phyloP scores from a whole-genome alignment of 1,140 invertebrate species.

The Drosophila fuyamai region DNA sequence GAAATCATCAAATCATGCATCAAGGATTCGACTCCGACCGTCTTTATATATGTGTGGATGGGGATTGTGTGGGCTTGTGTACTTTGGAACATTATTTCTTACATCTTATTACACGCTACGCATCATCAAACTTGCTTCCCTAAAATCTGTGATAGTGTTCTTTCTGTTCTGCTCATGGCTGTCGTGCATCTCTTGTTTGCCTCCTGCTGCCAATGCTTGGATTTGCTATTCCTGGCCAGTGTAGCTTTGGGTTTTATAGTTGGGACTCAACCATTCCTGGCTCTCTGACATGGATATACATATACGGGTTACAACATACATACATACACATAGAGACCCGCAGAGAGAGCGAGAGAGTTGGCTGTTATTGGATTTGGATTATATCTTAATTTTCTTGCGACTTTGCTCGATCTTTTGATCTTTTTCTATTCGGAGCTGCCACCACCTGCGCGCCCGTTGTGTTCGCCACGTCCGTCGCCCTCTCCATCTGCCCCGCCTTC shows the following conservation, averaged over 20 bases:
- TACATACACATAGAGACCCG: conserved; percentile 26
- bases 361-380: conserved; percentile 18
- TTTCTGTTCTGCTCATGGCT: conserved; percentile 1
- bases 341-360: conserved; percentile 30
- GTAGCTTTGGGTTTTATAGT: not conserved
- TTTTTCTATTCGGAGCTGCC: not conserved
- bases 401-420: not conserved
- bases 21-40: conserved; percentile 13
- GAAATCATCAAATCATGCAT: conserved; percentile 9
- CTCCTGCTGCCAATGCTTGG: conserved; percentile 46
- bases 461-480: not conserved
- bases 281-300: conserved; percentile 21
- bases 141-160: conserved; percentile 16
- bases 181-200: conserved; percentile 19
- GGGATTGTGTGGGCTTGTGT: conserved; percentile 12
- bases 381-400: not conserved
- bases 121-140: conserved; percentile 11
- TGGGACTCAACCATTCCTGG: conserved; percentile 8
- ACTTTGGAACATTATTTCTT: conserved; percentile 28
- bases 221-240: conserved; percentile 27
- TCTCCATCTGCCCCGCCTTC: not conserved
- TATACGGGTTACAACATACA: conserved; percentile 11
- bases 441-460: not conserved
- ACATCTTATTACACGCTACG: conserved; percentile 25
- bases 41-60: conserved; percentile 13